Conservation (phyloP, 2,888 invertebrate species). For the Caenorhabditis uteleia region DNA sequence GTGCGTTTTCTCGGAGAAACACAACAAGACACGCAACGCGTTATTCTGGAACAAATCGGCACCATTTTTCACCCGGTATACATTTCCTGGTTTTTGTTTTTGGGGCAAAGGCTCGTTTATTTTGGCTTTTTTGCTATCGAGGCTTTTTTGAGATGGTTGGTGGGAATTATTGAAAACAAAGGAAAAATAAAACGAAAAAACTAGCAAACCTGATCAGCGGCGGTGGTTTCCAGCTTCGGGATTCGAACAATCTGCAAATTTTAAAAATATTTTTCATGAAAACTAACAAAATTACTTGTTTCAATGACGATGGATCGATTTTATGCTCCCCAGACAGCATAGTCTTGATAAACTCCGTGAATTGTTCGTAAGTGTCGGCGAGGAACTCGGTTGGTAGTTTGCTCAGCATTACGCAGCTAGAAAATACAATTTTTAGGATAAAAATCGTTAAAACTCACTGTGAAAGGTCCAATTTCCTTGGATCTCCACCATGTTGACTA, state of each 20-base stretch:
- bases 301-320: constrained; percentile 23
- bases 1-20: constrained; percentile 49
- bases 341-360: constrained; percentile 41
- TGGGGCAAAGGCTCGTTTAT: too few relatives aligned
- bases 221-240: constrained; percentile 26
- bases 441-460: constrained; percentile 8
- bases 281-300: constrained; percentile 15
- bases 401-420: constrained; percentile 34
- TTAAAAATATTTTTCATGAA: not conserved
- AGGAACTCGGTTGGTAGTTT: constrained; percentile 38
- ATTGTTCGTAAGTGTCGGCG: constrained; percentile 40
- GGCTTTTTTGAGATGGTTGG: not conserved
- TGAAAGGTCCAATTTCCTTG: constrained; percentile 19
- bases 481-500: constrained; percentile 33
- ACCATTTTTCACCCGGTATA: not conserved
- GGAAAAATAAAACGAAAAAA: constrained; percentile 3
- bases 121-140: too few relatives aligned
- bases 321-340: constrained; percentile 41
- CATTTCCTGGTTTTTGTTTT: not conserved
- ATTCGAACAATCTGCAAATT: constrained; percentile 37
- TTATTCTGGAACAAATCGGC: constrained; percentile 36
- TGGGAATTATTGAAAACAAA: not conserved
- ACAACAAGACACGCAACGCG: constrained; percentile 42
- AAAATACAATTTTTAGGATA: constrained; percentile 3
- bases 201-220: constrained; percentile 24